Conservation (phyloP, 2,113 vertebrate genomes). For the Cryptotis parvus region DNA sequence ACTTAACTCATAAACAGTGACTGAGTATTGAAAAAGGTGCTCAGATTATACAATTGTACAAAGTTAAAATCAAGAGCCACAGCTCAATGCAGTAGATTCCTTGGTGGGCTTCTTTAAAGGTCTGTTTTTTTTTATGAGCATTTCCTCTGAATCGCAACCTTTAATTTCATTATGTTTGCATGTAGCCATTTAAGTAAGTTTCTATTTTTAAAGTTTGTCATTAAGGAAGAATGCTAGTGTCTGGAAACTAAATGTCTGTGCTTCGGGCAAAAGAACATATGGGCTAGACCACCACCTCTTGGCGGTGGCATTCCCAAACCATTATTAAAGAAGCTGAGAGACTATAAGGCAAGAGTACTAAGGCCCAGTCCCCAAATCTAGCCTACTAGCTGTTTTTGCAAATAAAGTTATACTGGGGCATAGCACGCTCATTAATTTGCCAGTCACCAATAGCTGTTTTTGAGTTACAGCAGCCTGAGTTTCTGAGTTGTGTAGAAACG, state of each 20-base stretch:
- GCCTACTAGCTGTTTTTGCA: not conserved
- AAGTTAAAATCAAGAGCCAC: not conserved
- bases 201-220: conserved; percentile 1
- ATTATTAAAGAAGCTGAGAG: not conserved
- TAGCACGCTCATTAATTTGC: not conserved
- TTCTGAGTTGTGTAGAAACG: not conserved
- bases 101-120: not conserved
- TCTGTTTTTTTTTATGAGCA: not conserved
- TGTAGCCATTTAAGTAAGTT: conserved; percentile 21
- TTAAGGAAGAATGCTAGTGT: not conserved
- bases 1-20: not conserved
- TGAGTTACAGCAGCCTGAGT: not conserved
- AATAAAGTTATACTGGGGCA: not conserved
- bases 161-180: conserved; percentile 25
- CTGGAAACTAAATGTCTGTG: not conserved
- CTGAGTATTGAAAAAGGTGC: not conserved
- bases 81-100: not conserved
- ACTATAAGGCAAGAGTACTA: not conserved
- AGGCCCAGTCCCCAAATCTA: not conserved
- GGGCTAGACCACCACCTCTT: not conserved
- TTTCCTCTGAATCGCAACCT: conserved; percentile 7
- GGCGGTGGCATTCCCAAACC: not conserved
- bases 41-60: not conserved
- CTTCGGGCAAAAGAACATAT: not conserved
- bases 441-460: not conserved